Evolutionary conservation across 2,113 vertebrate genomes (phyloP).

Genomic region (Panthera leo): DNA sequence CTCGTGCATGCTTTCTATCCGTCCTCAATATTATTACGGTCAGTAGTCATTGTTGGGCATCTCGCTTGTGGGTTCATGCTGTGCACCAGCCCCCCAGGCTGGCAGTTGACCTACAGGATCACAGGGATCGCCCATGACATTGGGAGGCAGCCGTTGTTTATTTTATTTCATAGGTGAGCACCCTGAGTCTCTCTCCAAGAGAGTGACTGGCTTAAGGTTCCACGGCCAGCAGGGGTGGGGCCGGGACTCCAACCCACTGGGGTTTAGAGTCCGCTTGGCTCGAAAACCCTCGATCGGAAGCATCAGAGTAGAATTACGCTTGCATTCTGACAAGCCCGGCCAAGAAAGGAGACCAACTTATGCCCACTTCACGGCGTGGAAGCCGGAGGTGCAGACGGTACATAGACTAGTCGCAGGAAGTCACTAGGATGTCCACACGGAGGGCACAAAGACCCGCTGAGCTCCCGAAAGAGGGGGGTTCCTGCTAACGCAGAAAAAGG

Average conservation of each 20-base stretch:
- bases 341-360: not conserved
- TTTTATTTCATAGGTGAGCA: not conserved
- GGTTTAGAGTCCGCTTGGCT: not conserved
- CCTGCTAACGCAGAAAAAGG: not conserved
- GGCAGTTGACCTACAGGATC: not conserved
- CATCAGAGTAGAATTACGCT: not conserved
- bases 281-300: not conserved
- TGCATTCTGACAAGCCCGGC: not conserved
- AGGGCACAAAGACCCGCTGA: no score
- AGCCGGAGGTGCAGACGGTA: not conserved
- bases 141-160: not conserved
- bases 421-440: not conserved
- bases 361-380: not conserved
- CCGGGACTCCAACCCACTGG: not conserved
- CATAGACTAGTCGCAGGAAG: not conserved
- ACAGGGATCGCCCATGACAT: not conserved
- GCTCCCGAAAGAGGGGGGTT: no score
- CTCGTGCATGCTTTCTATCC: not conserved
- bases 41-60: no score
- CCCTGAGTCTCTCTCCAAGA: not conserved
- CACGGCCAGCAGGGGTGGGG: not conserved
- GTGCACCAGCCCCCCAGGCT: not conserved
- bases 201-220: not conserved
- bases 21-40: no score
- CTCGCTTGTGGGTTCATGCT: not conserved